phyloP scores from a whole-genome alignment of 2,888 invertebrate species.

The Spilosoma lubricipeda region DNA sequence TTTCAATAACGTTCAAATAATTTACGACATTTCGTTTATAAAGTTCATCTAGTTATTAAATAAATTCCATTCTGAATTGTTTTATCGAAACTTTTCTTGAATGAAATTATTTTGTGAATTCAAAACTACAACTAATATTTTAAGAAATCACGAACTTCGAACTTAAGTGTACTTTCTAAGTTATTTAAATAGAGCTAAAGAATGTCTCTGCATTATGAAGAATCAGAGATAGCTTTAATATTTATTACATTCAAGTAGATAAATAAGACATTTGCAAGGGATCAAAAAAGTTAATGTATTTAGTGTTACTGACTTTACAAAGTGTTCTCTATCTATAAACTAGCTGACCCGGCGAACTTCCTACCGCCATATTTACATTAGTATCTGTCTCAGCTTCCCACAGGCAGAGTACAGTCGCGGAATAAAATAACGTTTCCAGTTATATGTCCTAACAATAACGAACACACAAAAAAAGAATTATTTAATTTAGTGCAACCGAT shows the following conservation, averaged over 20 bases:
- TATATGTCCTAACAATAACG: no score
- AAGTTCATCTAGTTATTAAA: constrained; percentile 15
- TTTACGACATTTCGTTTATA: neutral
- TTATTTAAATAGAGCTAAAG: constrained; percentile 13
- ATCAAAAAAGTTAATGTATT: constrained; percentile 14
- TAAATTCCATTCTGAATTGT: constrained; percentile 27
- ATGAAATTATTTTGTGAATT: constrained; percentile 22
- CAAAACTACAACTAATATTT: constrained; percentile 21
- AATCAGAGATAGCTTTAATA: constrained; percentile 10
- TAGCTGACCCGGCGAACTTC: no score
- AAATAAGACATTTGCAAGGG: constrained; percentile 9
- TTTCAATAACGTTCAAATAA: constrained; percentile 26
- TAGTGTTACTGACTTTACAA: constrained; percentile 16
- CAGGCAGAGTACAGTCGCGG: no score
- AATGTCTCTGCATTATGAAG: constrained; percentile 8
- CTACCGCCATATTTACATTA: no score
- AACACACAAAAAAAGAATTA: no score
- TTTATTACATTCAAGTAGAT: constrained; percentile 13
- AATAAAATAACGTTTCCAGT: no score
- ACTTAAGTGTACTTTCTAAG: constrained; percentile 2
- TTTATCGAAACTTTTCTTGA: constrained; percentile 7
- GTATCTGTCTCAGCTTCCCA: no score
- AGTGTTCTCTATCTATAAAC: no score
- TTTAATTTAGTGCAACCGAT: no score
- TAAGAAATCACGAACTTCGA: constrained; percentile 15